phyloP scores from a whole-genome alignment of 2,113 vertebrate genomes.

The Illadopsis cleaveri region DNA sequence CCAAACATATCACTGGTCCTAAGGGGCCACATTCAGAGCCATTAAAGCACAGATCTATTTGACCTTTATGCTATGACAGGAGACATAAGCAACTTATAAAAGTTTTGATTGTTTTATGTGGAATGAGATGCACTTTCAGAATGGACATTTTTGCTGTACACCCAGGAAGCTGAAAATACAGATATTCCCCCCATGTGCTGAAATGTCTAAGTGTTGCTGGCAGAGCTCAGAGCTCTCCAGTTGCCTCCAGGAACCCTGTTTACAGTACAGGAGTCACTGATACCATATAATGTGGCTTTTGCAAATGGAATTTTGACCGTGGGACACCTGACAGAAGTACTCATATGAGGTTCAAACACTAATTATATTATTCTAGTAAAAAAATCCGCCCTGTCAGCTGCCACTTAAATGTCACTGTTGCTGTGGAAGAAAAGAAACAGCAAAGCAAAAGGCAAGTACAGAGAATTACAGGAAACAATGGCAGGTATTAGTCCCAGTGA shows the following conservation, averaged over 20 bases:
- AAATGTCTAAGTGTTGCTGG: not conserved
- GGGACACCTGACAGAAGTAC: constrained; percentile 24
- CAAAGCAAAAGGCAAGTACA: not conserved
- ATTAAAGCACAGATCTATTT: not conserved
- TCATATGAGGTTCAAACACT: not conserved
- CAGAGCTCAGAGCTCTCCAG: not conserved
- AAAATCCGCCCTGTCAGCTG: constrained; percentile 5
- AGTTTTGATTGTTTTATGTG: not conserved
- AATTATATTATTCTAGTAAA: constrained; percentile 44
- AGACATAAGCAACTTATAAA: not conserved
- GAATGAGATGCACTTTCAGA: not conserved
- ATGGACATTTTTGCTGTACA: not conserved
- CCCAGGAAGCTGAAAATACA: not conserved
- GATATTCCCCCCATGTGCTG: not conserved
- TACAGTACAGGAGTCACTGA: not conserved
- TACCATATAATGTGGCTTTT: not conserved
- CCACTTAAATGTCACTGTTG: not conserved
- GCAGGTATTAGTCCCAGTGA: not conserved
- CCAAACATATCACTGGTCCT: not conserved
- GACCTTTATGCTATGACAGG: not conserved
- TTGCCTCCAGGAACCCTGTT: not conserved
- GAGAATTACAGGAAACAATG: not conserved
- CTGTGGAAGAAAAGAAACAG: not conserved
- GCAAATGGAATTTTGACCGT: not conserved
- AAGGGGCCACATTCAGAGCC: not conserved